Evolutionary conservation across 2,888 invertebrate genomes (phyloP), one percentile per base, ranked within the genome.

Genomic region (Lasius fuliginosus): DNA sequence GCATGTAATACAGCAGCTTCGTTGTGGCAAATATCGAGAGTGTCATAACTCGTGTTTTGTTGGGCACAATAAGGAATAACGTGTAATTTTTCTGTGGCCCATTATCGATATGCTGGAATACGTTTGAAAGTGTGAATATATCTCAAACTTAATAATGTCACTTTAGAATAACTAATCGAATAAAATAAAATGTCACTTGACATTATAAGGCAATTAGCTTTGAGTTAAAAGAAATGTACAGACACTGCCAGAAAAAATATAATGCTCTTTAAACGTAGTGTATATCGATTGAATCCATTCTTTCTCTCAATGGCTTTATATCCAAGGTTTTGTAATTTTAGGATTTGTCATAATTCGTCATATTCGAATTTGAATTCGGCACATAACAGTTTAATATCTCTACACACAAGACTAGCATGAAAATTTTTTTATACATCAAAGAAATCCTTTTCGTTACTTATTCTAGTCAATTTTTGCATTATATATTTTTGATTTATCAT

Each of bases 191-290:
- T 58, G 83, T 89, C 84, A 85, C 33, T 82, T 75, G 82, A 81
- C 77, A 79, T 81, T 88, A 83, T 56, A 69, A 88, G 76, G 75
- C 85, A 62, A 62, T 88, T 88, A 88, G 76, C 67, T 82, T 87
- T 68, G 68, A 83, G 71, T 85, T 89, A 89, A 49, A 84, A 53
- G 71, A 87, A 82, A 87, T 84, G 83, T 87, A 87, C 76, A 65
- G 88, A 86, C 90, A 90, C 90, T 90, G 90, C 90, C 90, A 90
- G 84, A 84, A 73, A 77, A 89, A 89, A 85, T 86, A 84, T 84
- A 84, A 90, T 69, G 79, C 88, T 88, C 86, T 67, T 86, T 83
- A 84, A 85, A 86, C 87, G 77, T 89, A 84, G 74, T 89, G 82
- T 88, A 88, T 87, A 71, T 84, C 68, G 58, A 85, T 87, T 79